phyloP scores from a whole-genome alignment of 64 coral and sea anemone genomes.

The Astreopora myriophthalma region DNA sequence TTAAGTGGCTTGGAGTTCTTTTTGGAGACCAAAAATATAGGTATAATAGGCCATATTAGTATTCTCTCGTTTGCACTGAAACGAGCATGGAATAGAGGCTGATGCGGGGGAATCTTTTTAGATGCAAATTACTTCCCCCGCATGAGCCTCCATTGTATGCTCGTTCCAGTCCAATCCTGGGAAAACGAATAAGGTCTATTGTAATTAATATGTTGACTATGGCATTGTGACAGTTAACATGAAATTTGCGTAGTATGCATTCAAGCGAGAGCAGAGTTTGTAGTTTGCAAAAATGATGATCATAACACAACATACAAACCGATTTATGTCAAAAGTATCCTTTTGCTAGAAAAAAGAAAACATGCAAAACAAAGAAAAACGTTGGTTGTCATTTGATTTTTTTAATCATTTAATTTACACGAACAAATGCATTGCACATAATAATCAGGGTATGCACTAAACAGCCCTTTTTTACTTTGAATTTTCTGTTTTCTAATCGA shows the following conservation, averaged over 20 bases:
- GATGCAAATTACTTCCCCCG: too few species aligned
- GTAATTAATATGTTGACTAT: neutral
- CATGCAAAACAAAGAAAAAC: neutral
- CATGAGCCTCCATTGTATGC: too few species aligned
- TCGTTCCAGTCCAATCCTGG: too few species aligned
- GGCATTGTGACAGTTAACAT: neutral
- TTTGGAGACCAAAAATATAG: conserved; percentile 17
- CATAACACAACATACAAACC: conserved; percentile 32
- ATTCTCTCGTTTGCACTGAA: neutral
- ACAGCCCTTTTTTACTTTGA: neutral
- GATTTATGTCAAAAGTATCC: neutral
- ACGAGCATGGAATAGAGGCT: too few species aligned
- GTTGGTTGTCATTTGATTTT: neutral
- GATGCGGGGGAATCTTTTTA: too few species aligned
- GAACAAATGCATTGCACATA: neutral
- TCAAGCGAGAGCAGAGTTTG: neutral
- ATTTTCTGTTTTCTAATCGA: neutral
- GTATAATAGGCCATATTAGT: neutral
- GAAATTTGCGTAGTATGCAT: conserved; percentile 41
- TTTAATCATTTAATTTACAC: neutral
- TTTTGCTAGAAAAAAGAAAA: neutral
- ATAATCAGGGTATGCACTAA: neutral
- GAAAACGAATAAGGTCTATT: too few species aligned
- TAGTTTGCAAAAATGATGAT: conserved; percentile 44
- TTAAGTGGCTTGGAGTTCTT: conserved; percentile 41